Conservation (phyloP, 2,113 vertebrate species). For the Otus sunia region DNA sequence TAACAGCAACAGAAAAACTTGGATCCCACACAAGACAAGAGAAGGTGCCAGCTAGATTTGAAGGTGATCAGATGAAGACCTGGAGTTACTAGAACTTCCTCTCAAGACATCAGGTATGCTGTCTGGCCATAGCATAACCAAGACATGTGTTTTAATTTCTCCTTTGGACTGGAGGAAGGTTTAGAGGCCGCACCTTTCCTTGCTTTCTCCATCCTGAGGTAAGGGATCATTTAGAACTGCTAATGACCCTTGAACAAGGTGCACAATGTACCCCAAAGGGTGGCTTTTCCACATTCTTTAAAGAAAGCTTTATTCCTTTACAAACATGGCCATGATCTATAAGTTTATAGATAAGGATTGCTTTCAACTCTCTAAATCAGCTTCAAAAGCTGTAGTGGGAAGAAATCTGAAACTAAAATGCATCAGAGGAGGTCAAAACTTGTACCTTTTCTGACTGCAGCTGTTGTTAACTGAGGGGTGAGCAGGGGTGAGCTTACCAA, state of each 20-base stretch:
- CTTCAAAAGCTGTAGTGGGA: not conserved
- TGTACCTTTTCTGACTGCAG: not conserved
- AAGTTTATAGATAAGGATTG: not conserved
- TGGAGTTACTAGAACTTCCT: not conserved
- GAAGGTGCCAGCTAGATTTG: not conserved
- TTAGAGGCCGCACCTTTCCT: not conserved
- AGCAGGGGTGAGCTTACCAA: not conserved
- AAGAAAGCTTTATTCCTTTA: not conserved
- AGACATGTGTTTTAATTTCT: not conserved
- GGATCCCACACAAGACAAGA: not conserved
- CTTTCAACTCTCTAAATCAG: not conserved
- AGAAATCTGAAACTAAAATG: not conserved
- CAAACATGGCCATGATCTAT: not conserved
- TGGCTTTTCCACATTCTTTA: not conserved
- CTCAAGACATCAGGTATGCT: fast-evolving
- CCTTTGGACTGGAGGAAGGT: not conserved
- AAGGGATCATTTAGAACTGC: not conserved
- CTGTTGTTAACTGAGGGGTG: not conserved
- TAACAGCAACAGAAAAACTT: not conserved
- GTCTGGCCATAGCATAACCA: not conserved
- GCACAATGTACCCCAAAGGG: not conserved
- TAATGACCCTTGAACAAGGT: not conserved
- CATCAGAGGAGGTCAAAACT: not conserved
- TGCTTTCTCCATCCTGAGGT: not conserved
- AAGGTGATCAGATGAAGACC: not conserved